phyloP scores from a whole-genome alignment of 2,888 invertebrate genomes.

The Coleophora flavipennella region DNA sequence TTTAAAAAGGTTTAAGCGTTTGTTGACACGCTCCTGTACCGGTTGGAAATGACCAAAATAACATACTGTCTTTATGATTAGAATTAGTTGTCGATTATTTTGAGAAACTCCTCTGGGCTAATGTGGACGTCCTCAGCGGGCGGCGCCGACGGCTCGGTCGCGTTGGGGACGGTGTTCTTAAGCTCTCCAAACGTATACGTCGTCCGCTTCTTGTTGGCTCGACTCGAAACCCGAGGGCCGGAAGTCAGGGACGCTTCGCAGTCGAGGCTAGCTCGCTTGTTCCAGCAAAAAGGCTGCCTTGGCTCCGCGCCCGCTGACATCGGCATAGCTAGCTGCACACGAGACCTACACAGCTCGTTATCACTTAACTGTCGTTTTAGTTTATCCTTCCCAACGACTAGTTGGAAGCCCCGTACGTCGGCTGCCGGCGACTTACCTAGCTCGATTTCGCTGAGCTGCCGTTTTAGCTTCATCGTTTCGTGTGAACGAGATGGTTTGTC shows the following conservation, averaged over 20 bases:
- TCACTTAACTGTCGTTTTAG: constrained; percentile 59
- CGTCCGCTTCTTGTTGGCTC: constrained; percentile 26
- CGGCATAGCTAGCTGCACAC: constrained; percentile 55
- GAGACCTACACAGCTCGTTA: constrained; percentile 47
- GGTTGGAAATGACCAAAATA: background rate
- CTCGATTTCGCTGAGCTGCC: constrained; percentile 53
- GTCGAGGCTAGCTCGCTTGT: constrained; percentile 43
- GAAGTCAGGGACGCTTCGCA: constrained; percentile 34
- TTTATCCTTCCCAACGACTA: constrained; percentile 54
- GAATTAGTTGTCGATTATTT: constrained; percentile 49
- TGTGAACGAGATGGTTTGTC: constrained; percentile 29
- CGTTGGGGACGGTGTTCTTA: constrained; percentile 56
- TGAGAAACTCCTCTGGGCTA: constrained; percentile 55
- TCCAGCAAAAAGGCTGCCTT: constrained; percentile 48
- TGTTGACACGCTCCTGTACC: constrained; percentile 4
- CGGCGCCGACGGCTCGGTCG: constrained; percentile 27
- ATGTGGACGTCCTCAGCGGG: constrained; percentile 36
- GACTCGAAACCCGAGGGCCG: constrained; percentile 15
- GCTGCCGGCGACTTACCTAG: constrained; percentile 29
- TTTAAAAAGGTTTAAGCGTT: background rate
- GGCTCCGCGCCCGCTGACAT: constrained; percentile 67
- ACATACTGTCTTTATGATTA: constrained; percentile 14
- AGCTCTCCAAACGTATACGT: constrained; percentile 64
- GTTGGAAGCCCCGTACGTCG: constrained; percentile 44
- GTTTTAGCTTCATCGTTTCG: constrained; percentile 31